Evolutionary conservation across 2,113 vertebrate species (phyloP), one percentile per base, ranked within the genome.

Genomic region (Myotis lucifugus): DNA sequence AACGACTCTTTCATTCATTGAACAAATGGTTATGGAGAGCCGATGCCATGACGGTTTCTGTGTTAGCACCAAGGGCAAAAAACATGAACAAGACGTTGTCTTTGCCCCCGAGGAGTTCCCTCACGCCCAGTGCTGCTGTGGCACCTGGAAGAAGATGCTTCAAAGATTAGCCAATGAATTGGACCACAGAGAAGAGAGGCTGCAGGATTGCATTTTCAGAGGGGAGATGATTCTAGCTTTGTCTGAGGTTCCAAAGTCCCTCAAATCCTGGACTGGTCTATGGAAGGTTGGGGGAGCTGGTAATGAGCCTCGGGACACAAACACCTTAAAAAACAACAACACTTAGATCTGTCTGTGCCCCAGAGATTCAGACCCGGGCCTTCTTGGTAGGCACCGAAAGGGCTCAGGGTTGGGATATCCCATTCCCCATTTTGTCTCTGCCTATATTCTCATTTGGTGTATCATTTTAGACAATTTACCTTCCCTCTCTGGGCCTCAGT

Each of bases 241-340:
- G 17, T 77, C 74, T 32, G 29, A 83, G n/a, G 4, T 52, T 78
- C 77, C 61, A 19, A 88, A 64, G n/a, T 61, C 23, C n/a, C 61
- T 90, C 77, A 90, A 54, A 73, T 72, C 32, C 29, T 48, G 52
- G 40, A 42, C 34, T 34, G 40, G 11, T 12, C 48, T 27, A 13
- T 66, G 52, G 66, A 93, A 87, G 70, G 21, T n/a, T 46, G 18
- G 19, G 52, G 32, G 56, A 85, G 23, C 48, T 13, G 5, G 4
- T 70, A 61, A 46, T 48, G 61, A 94, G 46, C 14, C 56, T 77
- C 21, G 42, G n/a, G 92, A 82, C n/a, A 90, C 56, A 94, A 72
- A 77, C 9, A 73, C 12, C 69, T 88, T 95, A 64, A 46, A 48
- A 78, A 87, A 56, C 74, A 79, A 37, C 2, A 64, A 66, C 27